Conservation (phyloP, 1,140 invertebrate genomes). For the Dinoponera quadriceps region DNA sequence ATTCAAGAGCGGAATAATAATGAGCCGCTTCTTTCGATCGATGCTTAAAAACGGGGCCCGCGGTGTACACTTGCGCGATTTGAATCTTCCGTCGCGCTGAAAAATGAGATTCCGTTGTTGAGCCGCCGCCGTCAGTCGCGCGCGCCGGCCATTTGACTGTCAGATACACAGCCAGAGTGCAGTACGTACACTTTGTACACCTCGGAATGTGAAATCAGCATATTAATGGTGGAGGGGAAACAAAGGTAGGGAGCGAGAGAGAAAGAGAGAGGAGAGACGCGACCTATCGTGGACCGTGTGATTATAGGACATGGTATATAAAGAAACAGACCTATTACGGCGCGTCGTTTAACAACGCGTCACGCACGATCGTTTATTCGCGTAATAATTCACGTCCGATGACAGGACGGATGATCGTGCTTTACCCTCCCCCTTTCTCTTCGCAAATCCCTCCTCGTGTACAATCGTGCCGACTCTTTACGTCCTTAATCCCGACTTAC, state of each 20-base stretch:
- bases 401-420: too few relatives aligned
- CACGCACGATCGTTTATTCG: constrained; percentile 37
- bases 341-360: constrained; percentile 20
- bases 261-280: background rate
- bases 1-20: background rate
- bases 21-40: background rate
- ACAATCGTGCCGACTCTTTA: too few relatives aligned
- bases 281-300: constrained; percentile 1
- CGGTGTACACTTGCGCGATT: constrained; percentile 1
- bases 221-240: constrained; percentile 73
- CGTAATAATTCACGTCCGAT: constrained; percentile 39
- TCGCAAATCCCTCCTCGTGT: too few relatives aligned
- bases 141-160: constrained; percentile 76
- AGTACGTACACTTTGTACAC: constrained; percentile 67
- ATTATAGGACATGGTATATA: constrained; percentile 26
- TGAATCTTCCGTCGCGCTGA: constrained; percentile 36
- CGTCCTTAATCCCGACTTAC: too few relatives aligned
- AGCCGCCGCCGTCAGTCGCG: constrained; percentile 62
- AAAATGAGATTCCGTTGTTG: constrained; percentile 30
- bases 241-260: too few relatives aligned
- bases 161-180: constrained; percentile 73
- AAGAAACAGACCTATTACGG: constrained; percentile 39
- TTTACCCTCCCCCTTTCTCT: too few relatives aligned
- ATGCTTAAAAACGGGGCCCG: background rate
- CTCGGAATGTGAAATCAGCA: constrained; percentile 79